Conservation (phyloP, 2,888 invertebrate species). For the Xestia xanthographa region DNA sequence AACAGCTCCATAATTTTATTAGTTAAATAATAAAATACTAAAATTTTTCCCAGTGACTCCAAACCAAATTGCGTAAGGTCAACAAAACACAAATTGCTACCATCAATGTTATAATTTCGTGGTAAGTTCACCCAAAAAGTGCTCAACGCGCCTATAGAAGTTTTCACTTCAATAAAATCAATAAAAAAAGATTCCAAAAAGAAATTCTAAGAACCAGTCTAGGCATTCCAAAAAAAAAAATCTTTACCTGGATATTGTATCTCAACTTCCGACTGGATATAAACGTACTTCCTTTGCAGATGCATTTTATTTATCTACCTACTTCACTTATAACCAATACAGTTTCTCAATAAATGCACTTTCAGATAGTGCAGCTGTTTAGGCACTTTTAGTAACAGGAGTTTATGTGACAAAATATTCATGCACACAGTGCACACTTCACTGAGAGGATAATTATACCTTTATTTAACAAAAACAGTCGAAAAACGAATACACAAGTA, state of each 20-base stretch:
- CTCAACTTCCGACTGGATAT: not conserved
- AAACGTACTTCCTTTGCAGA: conserved; percentile 11
- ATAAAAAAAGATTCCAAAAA: too few species aligned
- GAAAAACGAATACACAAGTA: not conserved
- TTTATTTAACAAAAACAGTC: not conserved
- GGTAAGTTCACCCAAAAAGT: too few species aligned
- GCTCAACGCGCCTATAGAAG: too few species aligned
- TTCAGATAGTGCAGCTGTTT: not conserved
- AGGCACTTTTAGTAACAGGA: not conserved
- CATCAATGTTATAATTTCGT: too few species aligned
- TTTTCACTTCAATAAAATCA: too few species aligned
- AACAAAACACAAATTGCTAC: too few species aligned
- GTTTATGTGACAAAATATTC: not conserved
- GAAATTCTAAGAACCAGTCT: not conserved
- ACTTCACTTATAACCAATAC: not conserved
- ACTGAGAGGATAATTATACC: not conserved
- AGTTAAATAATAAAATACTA: too few species aligned
- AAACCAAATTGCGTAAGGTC: too few species aligned
- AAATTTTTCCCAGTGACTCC: too few species aligned
- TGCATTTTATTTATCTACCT: conserved; percentile 26
- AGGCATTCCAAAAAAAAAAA: too few species aligned
- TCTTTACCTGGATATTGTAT: conserved; percentile 39
- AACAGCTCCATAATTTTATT: too few species aligned
- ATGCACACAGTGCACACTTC: not conserved
- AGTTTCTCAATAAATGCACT: not conserved